Evolutionary conservation across 2,888 invertebrate genomes (phyloP).

Genomic region (Eulithis prunata): DNA sequence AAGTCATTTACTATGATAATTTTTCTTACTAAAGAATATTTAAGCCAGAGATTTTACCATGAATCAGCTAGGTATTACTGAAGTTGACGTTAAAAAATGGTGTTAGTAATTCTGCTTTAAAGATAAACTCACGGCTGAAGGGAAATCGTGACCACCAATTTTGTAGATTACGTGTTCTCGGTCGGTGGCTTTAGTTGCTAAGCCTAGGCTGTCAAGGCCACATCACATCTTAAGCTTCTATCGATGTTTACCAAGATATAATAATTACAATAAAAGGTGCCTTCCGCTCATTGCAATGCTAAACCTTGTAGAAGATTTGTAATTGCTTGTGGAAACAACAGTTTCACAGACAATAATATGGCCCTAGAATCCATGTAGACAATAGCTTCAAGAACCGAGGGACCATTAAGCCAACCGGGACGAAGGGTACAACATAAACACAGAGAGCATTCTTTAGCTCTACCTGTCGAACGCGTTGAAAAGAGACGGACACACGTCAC

Average conservation of each 20-base stretch:
- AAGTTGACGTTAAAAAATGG: slow-evolving; percentile 8
- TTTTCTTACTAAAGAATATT: slow-evolving; percentile 2
- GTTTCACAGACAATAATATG: slow-evolving; percentile 48
- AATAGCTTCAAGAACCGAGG: slow-evolving; percentile 35
- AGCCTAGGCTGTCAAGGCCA: slow-evolving; percentile 73
- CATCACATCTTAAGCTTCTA: slow-evolving; percentile 56
- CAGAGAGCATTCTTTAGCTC: slow-evolving; percentile 40
- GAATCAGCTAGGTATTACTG: not conserved
- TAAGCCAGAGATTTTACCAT: not conserved
- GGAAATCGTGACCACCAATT: slow-evolving; percentile 71
- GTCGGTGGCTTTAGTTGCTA: slow-evolving; percentile 65
- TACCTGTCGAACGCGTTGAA: slow-evolving; percentile 69
- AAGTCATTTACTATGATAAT: slow-evolving; percentile 1
- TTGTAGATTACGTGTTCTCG: slow-evolving; percentile 67
- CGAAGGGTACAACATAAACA: slow-evolving; percentile 35
- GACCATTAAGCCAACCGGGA: slow-evolving; percentile 34
- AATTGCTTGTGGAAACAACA: slow-evolving; percentile 45
- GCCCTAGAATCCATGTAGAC: slow-evolving; percentile 41
- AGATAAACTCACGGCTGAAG: slow-evolving; percentile 36
- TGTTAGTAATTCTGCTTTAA: slow-evolving; percentile 11
- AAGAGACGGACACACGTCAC: slow-evolving; percentile 77
- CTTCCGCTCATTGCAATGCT: slow-evolving; percentile 46
- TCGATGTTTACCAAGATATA: slow-evolving; percentile 65
- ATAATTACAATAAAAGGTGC: slow-evolving; percentile 51
- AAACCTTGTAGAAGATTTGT: slow-evolving; percentile 45